Percentiles rank a stretch among this genome's conserved stretches.
These are phyloP conservation scores for Spilogale gracilis DNA, from an alignment of 2,113 vertebrate species.

Conservation along the genomic window DNA sequence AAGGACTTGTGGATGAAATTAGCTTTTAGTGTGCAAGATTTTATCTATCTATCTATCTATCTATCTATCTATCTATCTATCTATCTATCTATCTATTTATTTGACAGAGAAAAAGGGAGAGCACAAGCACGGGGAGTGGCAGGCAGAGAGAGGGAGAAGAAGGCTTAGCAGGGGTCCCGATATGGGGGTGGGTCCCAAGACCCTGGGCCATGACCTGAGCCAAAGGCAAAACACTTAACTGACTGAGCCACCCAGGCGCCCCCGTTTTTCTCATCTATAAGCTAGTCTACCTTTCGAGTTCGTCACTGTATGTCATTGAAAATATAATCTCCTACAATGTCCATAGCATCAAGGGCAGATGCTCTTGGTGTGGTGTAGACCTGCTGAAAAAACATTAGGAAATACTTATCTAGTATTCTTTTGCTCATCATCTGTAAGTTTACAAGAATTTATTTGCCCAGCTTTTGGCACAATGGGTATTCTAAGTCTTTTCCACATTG, in stretches of 20 bases:
- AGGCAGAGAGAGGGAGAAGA: too few species aligned
- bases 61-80: too few species aligned
- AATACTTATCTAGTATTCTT: neutral
- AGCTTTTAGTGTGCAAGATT: neutral
- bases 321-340: neutral
- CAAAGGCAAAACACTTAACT: too few species aligned
- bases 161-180: too few species aligned
- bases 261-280: neutral
- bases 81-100: too few species aligned
- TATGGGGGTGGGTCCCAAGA: too few species aligned
- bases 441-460: neutral
- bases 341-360: neutral
- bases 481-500: neutral
- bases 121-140: too few species aligned
- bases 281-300: neutral
- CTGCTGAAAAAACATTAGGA: neutral
- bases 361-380: neutral
- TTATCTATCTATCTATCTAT: too few species aligned
- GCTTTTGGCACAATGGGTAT: neutral
- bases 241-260: too few species aligned
- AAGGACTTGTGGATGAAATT: neutral
- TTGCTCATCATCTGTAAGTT: neutral
- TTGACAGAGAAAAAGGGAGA: too few species aligned
- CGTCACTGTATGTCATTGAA: neutral
- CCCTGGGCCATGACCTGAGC: too few species aligned